phyloP scores from a whole-genome alignment of 1,140 invertebrate species.

The Copidosoma floridanum region DNA sequence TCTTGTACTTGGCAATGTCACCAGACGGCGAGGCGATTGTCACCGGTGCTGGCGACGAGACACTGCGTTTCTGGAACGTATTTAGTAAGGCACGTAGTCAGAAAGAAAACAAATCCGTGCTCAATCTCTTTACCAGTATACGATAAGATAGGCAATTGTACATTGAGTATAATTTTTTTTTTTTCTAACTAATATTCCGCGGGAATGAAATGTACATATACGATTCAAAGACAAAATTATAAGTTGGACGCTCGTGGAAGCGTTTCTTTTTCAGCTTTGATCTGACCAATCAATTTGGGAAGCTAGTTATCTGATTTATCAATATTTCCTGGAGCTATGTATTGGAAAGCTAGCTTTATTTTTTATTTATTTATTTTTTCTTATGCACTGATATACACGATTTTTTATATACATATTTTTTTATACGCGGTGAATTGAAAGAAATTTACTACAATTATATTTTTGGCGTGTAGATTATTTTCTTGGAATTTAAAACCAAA shows the following conservation, averaged over 20 bases:
- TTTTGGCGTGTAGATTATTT: slow-evolving; percentile 20
- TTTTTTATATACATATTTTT: background rate
- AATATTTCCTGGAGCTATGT: no score
- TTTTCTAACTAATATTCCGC: no score
- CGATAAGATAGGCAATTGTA: slow-evolving; percentile 53
- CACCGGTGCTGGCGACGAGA: slow-evolving; percentile 98
- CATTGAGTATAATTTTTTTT: slow-evolving; percentile 13
- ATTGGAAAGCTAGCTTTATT: slow-evolving; percentile 6
- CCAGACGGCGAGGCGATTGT: slow-evolving; percentile 99
- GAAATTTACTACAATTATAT: slow-evolving; percentile 3
- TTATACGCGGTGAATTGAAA: background rate
- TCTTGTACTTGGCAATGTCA: slow-evolving; percentile 95
- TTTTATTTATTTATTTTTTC: background rate
- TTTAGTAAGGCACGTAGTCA: slow-evolving; percentile 96
- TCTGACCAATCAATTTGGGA: slow-evolving; percentile 10
- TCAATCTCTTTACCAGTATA: slow-evolving; percentile 93
- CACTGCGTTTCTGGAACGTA: slow-evolving; percentile 98
- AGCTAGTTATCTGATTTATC: slow-evolving; percentile 11
- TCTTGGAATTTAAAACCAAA: slow-evolving; percentile 24
- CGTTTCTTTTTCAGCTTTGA: no score
- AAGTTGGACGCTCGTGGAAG: slow-evolving; percentile 14
- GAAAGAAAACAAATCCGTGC: slow-evolving; percentile 93
- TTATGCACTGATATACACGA: no score
- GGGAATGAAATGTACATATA: slow-evolving; percentile 30
- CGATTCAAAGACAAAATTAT: no score